Conservation (phyloP, 2,113 vertebrate species). For the Eubucco bourcierii region DNA sequence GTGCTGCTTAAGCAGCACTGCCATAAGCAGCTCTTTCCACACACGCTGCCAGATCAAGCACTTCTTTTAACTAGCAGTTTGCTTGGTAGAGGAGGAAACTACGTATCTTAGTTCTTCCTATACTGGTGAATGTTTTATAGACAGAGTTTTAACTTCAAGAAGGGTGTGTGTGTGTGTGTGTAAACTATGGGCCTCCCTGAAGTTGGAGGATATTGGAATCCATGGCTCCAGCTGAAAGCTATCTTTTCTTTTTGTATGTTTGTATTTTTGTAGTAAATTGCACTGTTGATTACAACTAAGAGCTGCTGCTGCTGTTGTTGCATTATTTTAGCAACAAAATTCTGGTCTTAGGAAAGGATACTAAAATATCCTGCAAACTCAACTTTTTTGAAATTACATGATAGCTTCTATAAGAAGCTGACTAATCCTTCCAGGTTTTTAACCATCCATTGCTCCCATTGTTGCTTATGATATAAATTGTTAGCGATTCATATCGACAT, state of each 20-base stretch:
- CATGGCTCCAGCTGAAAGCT: not conserved
- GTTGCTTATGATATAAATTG: not conserved
- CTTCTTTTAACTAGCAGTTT: not conserved
- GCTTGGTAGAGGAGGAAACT: not conserved
- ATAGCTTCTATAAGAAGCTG: not conserved
- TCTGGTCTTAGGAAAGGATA: not conserved
- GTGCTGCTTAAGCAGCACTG: not conserved
- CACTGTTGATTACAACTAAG: not conserved
- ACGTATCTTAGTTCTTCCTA: not conserved
- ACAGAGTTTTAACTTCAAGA: not conserved
- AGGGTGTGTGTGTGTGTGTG: not conserved
- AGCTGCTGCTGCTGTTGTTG: not conserved
- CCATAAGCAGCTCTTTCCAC: not conserved
- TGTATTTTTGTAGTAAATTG: not conserved
- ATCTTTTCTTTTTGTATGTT: not conserved
- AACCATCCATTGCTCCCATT: not conserved
- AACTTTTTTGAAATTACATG: not conserved
- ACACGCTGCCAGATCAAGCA: not conserved
- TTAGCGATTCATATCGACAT: not conserved
- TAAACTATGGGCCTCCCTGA: not conserved
- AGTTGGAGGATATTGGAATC: not conserved
- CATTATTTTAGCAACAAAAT: not conserved
- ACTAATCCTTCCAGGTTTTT: conserved; percentile 20
- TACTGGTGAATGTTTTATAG: not conserved
- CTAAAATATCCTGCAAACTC: not conserved